A percentile compares a stretch with the other conserved stretches of the same genome.
phyloP scores from a whole-genome alignment of 2,888 invertebrate species.

The Steinernema hermaphroditum region DNA sequence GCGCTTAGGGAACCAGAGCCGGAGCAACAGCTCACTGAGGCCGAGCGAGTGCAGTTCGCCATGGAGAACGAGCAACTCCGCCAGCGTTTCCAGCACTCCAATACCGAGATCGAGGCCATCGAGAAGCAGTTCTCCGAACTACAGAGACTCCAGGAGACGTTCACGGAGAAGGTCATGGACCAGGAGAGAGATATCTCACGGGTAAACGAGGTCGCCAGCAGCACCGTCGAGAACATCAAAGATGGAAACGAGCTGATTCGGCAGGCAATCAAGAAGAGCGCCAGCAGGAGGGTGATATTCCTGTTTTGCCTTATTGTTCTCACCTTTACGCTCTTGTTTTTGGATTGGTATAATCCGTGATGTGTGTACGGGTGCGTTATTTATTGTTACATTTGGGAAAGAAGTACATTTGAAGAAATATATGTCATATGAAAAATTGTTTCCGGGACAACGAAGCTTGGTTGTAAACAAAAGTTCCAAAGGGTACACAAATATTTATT shows the following conservation, averaged over 20 bases:
- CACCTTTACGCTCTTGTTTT: constrained; percentile 89
- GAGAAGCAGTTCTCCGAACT: constrained; percentile 86
- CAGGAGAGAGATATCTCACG: constrained; percentile 85
- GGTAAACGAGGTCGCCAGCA: constrained; percentile 83
- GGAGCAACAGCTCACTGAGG: constrained; percentile 7
- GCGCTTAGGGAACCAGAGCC: constrained; percentile 5
- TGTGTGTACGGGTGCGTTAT: background rate
- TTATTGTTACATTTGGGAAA: too few relatives aligned
- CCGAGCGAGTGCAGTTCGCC: constrained; percentile 43
- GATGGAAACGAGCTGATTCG: constrained; percentile 95
- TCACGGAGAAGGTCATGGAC: constrained; percentile 85
- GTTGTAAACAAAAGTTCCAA: too few relatives aligned
- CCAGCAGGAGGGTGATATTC: constrained; percentile 89
- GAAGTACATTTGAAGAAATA: too few relatives aligned
- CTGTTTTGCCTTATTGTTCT: constrained; percentile 91
- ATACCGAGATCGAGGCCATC: constrained; percentile 60
- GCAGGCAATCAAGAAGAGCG: constrained; percentile 89
- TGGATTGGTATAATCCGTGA: constrained; percentile 91
- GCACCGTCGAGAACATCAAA: constrained; percentile 90
- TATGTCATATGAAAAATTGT: too few relatives aligned
- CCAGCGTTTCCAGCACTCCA: constrained; percentile 38
- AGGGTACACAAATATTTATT: too few relatives aligned
- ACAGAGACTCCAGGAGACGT: constrained; percentile 89
- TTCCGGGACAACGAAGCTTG: too few relatives aligned
- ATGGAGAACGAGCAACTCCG: constrained; percentile 44